Evolutionary conservation across 2,888 invertebrate genomes (phyloP).

Genomic region (Hypercompe scribonia): DNA sequence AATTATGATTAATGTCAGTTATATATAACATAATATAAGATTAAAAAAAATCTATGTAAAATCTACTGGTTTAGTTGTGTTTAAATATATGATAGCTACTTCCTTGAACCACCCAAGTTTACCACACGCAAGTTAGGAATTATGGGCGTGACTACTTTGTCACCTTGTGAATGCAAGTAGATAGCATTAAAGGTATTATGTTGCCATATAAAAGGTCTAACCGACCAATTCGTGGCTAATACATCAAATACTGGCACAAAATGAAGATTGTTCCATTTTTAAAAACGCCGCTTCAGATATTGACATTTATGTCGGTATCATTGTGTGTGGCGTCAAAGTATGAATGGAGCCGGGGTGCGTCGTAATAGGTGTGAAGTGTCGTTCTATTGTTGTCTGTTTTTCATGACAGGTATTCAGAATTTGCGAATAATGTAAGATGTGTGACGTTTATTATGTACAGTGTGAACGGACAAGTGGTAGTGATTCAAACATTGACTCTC

Average conservation of each 20-base stretch:
- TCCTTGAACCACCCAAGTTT: conserved; percentile 75
- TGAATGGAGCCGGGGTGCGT: conserved; percentile 79
- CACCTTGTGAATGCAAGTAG: conserved; percentile 73
- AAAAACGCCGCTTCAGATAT: conserved; percentile 73
- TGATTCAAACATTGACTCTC: conserved; percentile 24
- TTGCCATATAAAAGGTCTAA: conserved; percentile 70
- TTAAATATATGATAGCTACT: conserved; percentile 7
- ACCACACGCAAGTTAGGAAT: conserved; percentile 74
- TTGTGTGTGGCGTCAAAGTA: conserved; percentile 82
- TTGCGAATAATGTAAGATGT: conserved; percentile 60
- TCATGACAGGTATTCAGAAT: conserved; percentile 71
- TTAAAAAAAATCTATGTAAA: conserved; percentile 3
- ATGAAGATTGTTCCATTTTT: conserved; percentile 75
- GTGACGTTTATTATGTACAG: conserved; percentile 56
- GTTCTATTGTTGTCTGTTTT: conserved; percentile 69
- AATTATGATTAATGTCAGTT: no score
- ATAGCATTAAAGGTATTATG: conserved; percentile 70
- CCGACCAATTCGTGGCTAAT: conserved; percentile 84
- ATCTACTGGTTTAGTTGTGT: neutral
- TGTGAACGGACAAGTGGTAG: conserved; percentile 44
- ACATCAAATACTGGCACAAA: conserved; percentile 77
- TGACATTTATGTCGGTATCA: conserved; percentile 82
- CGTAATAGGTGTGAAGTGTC: conserved; percentile 86
- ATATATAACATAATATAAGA: no score
- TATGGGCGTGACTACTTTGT: conserved; percentile 82